Evolutionary conservation across 1,140 invertebrate genomes (phyloP), one percentile per base, ranked within the genome.

Genomic region (Globodera rostochiensis): DNA sequence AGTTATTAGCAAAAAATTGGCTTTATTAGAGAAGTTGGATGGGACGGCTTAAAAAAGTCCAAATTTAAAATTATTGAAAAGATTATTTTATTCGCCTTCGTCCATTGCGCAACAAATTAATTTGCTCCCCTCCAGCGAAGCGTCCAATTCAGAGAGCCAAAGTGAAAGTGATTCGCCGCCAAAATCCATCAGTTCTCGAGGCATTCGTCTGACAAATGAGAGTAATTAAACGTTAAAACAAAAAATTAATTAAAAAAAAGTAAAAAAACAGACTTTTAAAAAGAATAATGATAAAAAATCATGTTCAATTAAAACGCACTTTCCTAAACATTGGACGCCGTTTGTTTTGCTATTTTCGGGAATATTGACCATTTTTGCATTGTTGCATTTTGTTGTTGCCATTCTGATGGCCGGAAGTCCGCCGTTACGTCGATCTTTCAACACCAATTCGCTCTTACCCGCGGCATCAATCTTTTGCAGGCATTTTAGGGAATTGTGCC

Each of bases 1-100:
- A 88, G 94, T 95, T 19, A 97, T 91, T 36, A 97, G 89, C 60
- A 97, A 91, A 91, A 93, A 96, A 90, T 96, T 95, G 1, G 94
- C 94, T 91, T 96, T 93, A 91, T 96, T 97, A 6, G 93, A 93
- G 80, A 96, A 91, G 0, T 94, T 94, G 53, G 36, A 95, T 91
- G 71, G 21, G 82, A 79, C 19, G 90, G 80, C 49, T 46, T 90
- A 82, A 36, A 88, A 79, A 83, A 86, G 87, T 67, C 87, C 86
- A 50, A 87, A 82, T 83, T 83, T 25, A 83, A 73, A 45, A 90
- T 88, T 93, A 92, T 79, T 66, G 3, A 50, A 79, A 13, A 95
- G 87, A 69, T 9, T 69, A 21, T 69, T n/a, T 11, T 13, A 21
- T 69, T 45, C 25, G n/a, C 69, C 69, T 71, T 71, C 9, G 79